Conservation (phyloP, 1,140 invertebrate genomes). For the Telenomus remus region DNA sequence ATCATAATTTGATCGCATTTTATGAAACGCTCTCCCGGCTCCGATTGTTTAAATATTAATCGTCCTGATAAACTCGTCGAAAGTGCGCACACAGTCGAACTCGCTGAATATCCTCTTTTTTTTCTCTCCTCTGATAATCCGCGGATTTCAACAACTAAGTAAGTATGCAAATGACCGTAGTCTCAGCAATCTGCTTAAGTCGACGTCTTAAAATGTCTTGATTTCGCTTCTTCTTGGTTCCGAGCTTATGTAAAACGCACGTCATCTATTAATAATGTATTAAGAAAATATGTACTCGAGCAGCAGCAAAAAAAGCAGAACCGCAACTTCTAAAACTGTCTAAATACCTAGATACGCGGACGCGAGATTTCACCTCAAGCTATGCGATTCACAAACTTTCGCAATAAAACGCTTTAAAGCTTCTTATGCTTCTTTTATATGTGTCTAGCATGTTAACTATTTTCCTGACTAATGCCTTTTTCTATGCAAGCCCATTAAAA, state of each 20-base stretch:
- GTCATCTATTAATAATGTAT: constrained; percentile 73
- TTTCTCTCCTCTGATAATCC: constrained; percentile 45
- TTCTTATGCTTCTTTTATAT: constrained; percentile 57
- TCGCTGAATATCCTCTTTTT: no score
- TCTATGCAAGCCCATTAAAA: constrained; percentile 43
- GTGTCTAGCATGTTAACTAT: constrained; percentile 58
- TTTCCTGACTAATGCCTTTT: constrained; percentile 55
- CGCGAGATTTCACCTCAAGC: constrained; percentile 40
- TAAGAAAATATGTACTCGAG: constrained; percentile 71
- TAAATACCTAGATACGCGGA: constrained; percentile 52
- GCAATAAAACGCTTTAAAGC: constrained; percentile 61
- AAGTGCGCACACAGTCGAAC: no score
- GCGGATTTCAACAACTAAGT: constrained; percentile 50
- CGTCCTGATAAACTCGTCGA: no score
- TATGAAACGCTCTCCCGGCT: neutral
- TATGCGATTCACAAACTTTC: constrained; percentile 53
- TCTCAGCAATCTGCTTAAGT: constrained; percentile 71
- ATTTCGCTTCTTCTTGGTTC: constrained; percentile 50
- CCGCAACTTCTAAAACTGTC: constrained; percentile 53
- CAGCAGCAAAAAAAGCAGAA: constrained; percentile 56
- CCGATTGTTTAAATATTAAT: constrained; percentile 1
- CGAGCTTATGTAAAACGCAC: constrained; percentile 71
- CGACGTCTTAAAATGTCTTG: constrained; percentile 66
- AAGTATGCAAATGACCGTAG: constrained; percentile 69
- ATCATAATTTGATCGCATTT: constrained; percentile 3